phyloP scores from a whole-genome alignment of 2,113 vertebrate genomes.

The Steatornis caripensis region DNA sequence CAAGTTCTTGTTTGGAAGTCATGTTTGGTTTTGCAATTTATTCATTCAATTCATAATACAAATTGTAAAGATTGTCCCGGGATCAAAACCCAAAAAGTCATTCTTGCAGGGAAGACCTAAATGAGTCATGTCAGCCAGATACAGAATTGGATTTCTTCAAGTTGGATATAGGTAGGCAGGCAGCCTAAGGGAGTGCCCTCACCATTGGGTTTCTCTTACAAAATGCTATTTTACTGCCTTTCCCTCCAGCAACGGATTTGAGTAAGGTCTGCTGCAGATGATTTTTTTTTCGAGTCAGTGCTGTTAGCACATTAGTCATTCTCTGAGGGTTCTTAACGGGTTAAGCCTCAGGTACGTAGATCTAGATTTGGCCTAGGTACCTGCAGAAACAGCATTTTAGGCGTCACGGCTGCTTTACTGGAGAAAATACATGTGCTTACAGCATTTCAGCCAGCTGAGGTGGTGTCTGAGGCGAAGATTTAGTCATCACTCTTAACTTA shows the following conservation, averaged over 20 bases:
- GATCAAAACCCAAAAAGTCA: not conserved
- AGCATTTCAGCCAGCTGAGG: not conserved
- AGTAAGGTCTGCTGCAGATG: accelerated
- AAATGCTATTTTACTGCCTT: not conserved
- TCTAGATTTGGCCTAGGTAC: not conserved
- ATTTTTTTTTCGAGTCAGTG: not conserved
- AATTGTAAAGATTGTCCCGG: not conserved
- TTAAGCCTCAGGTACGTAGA: not conserved
- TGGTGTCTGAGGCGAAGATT: not conserved
- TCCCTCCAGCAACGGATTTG: not conserved
- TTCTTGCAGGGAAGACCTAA: not conserved
- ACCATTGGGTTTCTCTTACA: not conserved
- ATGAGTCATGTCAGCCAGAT: not conserved
- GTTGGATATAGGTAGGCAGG: not conserved
- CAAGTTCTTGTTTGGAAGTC: not conserved
- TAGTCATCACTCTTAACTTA: not conserved
- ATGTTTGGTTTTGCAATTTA: not conserved
- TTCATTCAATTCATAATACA: not conserved
- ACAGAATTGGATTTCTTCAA: not conserved
- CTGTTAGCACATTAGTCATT: not conserved
- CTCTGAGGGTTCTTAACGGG: not conserved
- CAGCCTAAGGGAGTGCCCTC: not conserved
- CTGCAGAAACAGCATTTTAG: not conserved
- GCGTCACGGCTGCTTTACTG: not conserved
- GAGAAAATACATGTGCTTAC: not conserved